Evolutionary conservation across 2,797 vertebrate genomes (phyloP), one percentile per base, ranked within the genome.

Genomic region (Nyctibius grandis): DNA sequence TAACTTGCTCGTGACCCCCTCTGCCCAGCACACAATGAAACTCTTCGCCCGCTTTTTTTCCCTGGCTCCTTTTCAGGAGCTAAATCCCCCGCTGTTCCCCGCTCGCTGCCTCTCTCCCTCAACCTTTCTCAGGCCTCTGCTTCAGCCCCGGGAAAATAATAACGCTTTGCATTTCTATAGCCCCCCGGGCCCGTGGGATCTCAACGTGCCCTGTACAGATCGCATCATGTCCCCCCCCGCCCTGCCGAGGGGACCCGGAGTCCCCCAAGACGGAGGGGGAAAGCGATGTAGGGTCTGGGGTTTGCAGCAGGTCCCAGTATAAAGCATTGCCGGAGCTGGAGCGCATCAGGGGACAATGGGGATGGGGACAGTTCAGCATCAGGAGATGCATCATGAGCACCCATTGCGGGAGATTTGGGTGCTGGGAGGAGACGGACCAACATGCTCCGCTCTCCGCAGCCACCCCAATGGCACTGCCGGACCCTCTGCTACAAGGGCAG

Each of bases 1-100:
- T 97, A 97, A 97, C 96, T 97, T 95, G 89, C 96, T 97, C 81
- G 85, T 96, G 96, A 97, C 95, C 93, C 96, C 90, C 95, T 95
- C 95, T 95, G 96, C 96, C 95, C 84, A 57, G 50, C 16, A 7
- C 96, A 97, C 97, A 97, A 97, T 96, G 86, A 76, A 91, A 57
- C 82, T 86, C 95, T 86, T 96, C 94, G 93, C 93, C 90, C 50
- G 82, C 91, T 95, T 91, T 95, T 92, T n/a, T 80, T 91, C 82
- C 86, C 85, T 91, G 2, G 57, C 85, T 94, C 85, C 91, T 88
- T 97, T 97, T 96, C 92, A 94, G 91, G 61, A 75, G 72, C 94
- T 92, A 91, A 91, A 92, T 93, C 93, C 94, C 96, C 97, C 36
- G 94, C 95, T 93, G 93, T 51, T 89, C 86, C 48, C 82, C 7